A percentile compares a stretch with the other conserved stretches of the same genome.
Conservation (phyloP, 2,113 vertebrate species). For the Rhynchopsitta pachyrhyncha region DNA sequence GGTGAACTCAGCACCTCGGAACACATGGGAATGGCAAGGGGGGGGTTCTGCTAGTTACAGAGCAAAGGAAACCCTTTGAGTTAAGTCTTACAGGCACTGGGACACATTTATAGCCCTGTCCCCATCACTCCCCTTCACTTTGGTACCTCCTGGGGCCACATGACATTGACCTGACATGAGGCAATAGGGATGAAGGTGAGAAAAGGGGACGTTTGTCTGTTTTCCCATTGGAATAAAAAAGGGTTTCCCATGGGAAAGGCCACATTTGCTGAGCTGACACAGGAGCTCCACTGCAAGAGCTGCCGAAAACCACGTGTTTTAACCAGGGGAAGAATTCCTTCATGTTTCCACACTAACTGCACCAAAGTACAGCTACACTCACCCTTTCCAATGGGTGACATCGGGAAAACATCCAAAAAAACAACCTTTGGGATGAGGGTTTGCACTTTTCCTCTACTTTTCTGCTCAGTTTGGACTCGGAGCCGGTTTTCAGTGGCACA, state of each 20-base stretch:
- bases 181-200: background rate
- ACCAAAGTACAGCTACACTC: background rate
- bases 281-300: fast-evolving
- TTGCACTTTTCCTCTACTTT: background rate
- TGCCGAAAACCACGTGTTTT: background rate
- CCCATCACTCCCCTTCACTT: background rate
- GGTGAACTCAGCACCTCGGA: background rate
- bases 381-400: fast-evolving
- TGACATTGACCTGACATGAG: background rate
- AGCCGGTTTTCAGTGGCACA: fast-evolving
- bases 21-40: background rate
- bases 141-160: background rate
- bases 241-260: background rate
- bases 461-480: too few relatives aligned
- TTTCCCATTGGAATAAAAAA: background rate
- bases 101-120: background rate
- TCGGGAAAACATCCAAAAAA: background rate
- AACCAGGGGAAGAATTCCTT: background rate
- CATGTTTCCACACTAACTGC: fast-evolving
- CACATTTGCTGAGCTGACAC: fast-evolving
- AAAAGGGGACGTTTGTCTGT: too few relatives aligned
- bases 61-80: background rate
- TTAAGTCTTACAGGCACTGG: background rate
- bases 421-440: background rate
- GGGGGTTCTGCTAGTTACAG: background rate